These are phyloP conservation scores for Alfaro cultratus DNA, from an alignment of 2,797 vertebrate species.

Conservation along the genomic window DNA sequence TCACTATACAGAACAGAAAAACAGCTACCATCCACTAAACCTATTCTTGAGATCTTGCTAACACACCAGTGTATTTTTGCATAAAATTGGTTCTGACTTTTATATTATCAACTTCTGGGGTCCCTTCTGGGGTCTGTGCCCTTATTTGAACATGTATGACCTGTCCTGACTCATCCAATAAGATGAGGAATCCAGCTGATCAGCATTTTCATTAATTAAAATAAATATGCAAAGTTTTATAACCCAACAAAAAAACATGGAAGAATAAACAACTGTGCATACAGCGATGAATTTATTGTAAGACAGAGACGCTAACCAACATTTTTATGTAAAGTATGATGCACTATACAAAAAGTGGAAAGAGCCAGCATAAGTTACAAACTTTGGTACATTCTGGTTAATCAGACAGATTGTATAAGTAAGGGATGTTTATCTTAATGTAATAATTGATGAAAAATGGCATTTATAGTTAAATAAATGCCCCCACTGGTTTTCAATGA, in stretches of 20 bases:
- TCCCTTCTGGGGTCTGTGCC: too few relatives aligned
- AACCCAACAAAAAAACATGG: not conserved
- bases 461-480: not conserved
- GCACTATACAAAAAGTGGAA: not conserved
- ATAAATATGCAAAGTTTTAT: not conserved
- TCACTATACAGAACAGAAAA: too few relatives aligned
- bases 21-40: too few relatives aligned
- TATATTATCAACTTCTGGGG: not conserved
- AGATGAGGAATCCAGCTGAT: not conserved
- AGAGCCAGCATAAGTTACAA: too few relatives aligned
- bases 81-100: too few relatives aligned
- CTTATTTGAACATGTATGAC: too few relatives aligned
- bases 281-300: constrained; percentile 8
- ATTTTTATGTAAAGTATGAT: constrained; percentile 6
- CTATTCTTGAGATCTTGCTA: not conserved
- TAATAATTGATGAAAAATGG: not conserved
- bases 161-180: too few relatives aligned
- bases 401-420: constrained; percentile 2
- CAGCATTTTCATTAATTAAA: not conserved
- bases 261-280: not conserved
- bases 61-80: not conserved
- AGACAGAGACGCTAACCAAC: not conserved
- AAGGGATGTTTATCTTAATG: not conserved
- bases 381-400: constrained; percentile 16
- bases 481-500: not conserved